phyloP scores from a whole-genome alignment of 2,888 invertebrate genomes.

The Agriopis marginaria region DNA sequence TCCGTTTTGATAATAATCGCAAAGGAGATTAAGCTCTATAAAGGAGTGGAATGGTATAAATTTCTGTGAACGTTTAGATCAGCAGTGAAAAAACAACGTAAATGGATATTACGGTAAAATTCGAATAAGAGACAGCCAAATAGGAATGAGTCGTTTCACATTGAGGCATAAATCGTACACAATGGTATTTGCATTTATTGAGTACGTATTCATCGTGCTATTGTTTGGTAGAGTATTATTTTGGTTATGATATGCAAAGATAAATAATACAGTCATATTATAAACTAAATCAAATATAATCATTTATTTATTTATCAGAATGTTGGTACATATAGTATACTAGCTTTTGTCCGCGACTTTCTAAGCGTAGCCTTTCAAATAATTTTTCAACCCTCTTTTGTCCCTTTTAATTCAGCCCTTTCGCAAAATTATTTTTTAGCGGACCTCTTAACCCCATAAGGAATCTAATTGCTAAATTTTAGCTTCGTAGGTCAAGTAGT shows the following conservation, averaged over 20 bases:
- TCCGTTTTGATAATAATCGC: slow-evolving; percentile 55
- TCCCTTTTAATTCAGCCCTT: too few species aligned
- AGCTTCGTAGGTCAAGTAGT: too few species aligned
- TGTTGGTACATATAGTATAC: too few species aligned
- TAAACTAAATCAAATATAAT: too few species aligned
- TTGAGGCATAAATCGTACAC: slow-evolving; percentile 73
- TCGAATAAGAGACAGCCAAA: slow-evolving; percentile 75
- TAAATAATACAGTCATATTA: background rate
- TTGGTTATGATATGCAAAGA: slow-evolving; percentile 14
- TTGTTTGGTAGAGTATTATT: slow-evolving; percentile 21
- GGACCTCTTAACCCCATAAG: too few species aligned
- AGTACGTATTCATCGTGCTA: slow-evolving; percentile 54
- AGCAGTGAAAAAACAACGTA: slow-evolving; percentile 66
- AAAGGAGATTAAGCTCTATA: slow-evolving; percentile 61
- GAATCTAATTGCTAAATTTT: too few species aligned
- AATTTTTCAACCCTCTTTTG: too few species aligned
- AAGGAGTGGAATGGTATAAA: slow-evolving; percentile 54
- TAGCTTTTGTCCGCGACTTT: too few species aligned
- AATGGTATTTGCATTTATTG: slow-evolving; percentile 73
- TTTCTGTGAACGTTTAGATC: slow-evolving; percentile 48
- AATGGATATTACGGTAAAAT: slow-evolving; percentile 72
- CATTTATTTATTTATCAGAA: too few species aligned
- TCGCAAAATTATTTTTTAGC: too few species aligned
- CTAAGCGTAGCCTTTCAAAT: too few species aligned
- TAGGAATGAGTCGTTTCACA: slow-evolving; percentile 75